Base-by-base conservation (phyloP, 2,797 vertebrate genomes). In the Lepilemur septentrionalis region DNA sequence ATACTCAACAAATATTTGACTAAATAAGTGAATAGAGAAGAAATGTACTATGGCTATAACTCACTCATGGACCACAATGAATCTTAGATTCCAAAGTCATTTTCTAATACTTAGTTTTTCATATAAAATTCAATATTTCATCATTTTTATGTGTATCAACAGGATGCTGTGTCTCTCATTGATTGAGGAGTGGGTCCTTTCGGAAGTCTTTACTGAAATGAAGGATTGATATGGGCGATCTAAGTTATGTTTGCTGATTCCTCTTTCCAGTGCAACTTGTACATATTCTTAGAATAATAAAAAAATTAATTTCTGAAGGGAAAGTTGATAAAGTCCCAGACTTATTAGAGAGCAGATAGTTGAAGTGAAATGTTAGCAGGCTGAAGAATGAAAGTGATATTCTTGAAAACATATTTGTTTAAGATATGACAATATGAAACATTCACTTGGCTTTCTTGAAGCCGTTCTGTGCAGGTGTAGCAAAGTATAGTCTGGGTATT, bases 401-500 rank as follows among this genome's bases (percentile, higher is more conserved):
- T 32, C 43, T 78, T 88, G 63, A 67, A 91, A 78, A 28, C 20
- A 28, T 57, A 46, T 32, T 93, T 76, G 50, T 67, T 86, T 46
- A 32, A 92, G 94, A 92, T 20, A 43, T 80, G 88, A 93, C 83
- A 82, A 28, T 70, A 52, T 65, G 79, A 95, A 52, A 86, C 89
- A 72, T 38, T 32, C 15, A 2, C 18, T 83, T 57, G 65, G n/a
- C 32, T 91, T 93, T 43, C 46, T 43, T 35, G 22, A 57, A 38
- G 38, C 30, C 35, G 0, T 61, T 93, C 38, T 83, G 20, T 15
- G 23, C 43, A 82, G 48, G 57, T 57, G 63, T 61, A 92, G n/a
- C 4, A 63, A 70, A 20, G 30, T 73, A 18, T 72, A 59, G 28
- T 55, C n/a, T 52, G 82, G 63, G 30, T 91, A n/a, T 25, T 86